Conservation (phyloP, 2,113 vertebrate species). For the Holacanthus passer region DNA sequence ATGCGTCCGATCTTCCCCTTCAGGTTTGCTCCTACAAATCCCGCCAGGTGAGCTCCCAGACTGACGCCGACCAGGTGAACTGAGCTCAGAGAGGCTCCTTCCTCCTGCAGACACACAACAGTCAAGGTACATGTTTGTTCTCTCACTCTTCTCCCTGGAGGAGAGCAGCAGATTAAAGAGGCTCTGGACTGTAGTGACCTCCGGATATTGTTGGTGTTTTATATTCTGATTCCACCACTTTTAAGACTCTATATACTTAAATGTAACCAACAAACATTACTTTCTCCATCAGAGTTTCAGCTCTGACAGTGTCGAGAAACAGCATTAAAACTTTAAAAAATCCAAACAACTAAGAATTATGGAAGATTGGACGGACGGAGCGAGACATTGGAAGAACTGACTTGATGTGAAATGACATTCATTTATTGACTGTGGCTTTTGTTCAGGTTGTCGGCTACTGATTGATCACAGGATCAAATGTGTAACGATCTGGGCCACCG, state of each 20-base stretch:
- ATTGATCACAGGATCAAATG: too few relatives aligned
- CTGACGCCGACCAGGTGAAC: conserved; percentile 94
- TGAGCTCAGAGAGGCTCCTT: conserved; percentile 87
- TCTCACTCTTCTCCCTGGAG: neutral
- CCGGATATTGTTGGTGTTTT: neutral
- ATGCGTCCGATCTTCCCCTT: conserved; percentile 92
- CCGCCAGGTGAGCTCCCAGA: conserved; percentile 96
- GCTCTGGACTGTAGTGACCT: neutral
- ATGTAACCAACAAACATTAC: neutral
- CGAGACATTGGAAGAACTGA: too few relatives aligned
- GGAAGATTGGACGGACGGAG: too few relatives aligned
- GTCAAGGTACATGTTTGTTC: neutral
- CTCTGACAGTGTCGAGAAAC: neutral
- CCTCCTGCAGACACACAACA: conserved; percentile 76
- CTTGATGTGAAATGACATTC: too few relatives aligned
- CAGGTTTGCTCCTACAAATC: conserved; percentile 92
- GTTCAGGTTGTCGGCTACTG: too few relatives aligned
- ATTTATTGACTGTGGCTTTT: too few relatives aligned
- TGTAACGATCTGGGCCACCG: too few relatives aligned
- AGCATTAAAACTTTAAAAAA: neutral
- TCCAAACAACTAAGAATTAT: too few relatives aligned
- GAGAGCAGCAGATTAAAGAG: neutral
- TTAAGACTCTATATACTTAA: neutral
- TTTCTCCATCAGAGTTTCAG: neutral
- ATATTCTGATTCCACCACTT: neutral